phyloP scores from a whole-genome alignment of 2,113 vertebrate species.

The Onychostoma macrolepis region DNA sequence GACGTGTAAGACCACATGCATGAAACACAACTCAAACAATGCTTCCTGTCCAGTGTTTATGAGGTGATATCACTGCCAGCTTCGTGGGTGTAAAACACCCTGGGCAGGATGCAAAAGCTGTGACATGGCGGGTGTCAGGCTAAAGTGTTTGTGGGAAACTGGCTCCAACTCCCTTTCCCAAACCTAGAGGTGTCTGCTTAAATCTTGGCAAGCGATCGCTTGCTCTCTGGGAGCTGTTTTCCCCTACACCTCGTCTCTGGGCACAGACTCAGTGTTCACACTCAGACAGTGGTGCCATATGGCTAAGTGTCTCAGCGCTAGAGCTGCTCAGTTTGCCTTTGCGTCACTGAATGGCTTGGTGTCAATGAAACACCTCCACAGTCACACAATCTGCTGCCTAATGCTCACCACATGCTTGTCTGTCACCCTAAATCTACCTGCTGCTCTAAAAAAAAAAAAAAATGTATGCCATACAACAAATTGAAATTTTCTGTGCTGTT shows the following conservation, averaged over 20 bases:
- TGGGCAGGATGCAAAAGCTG: slow-evolving; percentile 50
- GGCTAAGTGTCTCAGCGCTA: slow-evolving; percentile 51
- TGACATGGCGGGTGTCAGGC: slow-evolving; percentile 53
- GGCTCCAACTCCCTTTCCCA: slow-evolving; percentile 43
- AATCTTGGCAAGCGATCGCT: slow-evolving; percentile 45
- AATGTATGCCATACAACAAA: not conserved
- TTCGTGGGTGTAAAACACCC: slow-evolving; percentile 47
- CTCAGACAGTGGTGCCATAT: slow-evolving; percentile 60
- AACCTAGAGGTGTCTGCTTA: slow-evolving; percentile 51
- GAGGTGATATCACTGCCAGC: slow-evolving; percentile 39
- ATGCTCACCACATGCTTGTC: slow-evolving; percentile 56
- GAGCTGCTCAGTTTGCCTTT: slow-evolving; percentile 38
- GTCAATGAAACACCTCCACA: slow-evolving; percentile 53
- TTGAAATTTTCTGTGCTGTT: not conserved
- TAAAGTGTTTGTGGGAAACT: slow-evolving; percentile 58
- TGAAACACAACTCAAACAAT: slow-evolving; percentile 35
- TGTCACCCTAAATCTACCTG: slow-evolving; percentile 40
- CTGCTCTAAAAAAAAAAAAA: slow-evolving; percentile 10
- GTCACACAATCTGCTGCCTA: slow-evolving; percentile 59
- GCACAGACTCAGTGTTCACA: slow-evolving; percentile 46
- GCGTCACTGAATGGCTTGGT: slow-evolving; percentile 44
- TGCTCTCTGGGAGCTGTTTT: slow-evolving; percentile 41
- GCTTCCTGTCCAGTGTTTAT: slow-evolving; percentile 51
- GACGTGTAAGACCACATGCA: slow-evolving; percentile 47
- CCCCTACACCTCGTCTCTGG: slow-evolving; percentile 51